Evolutionary conservation across 2,113 vertebrate species (phyloP).

Genomic region (Carassius auratus): DNA sequence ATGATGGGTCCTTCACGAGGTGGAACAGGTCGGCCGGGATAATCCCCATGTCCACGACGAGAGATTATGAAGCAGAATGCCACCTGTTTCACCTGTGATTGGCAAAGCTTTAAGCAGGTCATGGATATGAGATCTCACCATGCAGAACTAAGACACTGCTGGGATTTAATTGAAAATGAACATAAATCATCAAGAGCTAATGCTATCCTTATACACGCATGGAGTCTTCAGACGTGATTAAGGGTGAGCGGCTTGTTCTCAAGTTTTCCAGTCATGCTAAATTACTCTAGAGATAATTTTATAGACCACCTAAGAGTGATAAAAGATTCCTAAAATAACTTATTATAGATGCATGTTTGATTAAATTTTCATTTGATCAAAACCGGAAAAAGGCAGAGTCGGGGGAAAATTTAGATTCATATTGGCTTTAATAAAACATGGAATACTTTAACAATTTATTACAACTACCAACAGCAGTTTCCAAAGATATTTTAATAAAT

Average conservation of each 20-base stretch:
- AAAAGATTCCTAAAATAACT: conserved; percentile 27
- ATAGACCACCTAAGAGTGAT: not conserved
- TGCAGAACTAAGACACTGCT: not conserved
- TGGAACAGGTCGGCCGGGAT: not conserved
- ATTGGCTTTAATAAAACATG: not conserved
- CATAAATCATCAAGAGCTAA: not conserved
- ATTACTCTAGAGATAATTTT: conserved; percentile 8
- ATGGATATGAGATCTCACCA: conserved; percentile 6
- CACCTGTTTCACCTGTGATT: conserved; percentile 33
- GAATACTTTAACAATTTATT: conserved; percentile 29
- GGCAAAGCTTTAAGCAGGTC: not conserved
- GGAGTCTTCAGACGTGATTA: not conserved
- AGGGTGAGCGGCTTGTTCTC: not conserved
- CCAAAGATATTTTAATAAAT: conserved; percentile 29
- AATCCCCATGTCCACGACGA: not conserved
- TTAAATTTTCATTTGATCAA: conserved; percentile 44
- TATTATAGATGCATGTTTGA: conserved; percentile 41
- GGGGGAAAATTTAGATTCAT: conserved; percentile 6
- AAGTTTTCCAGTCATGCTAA: not conserved
- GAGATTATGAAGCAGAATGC: conserved; percentile 8
- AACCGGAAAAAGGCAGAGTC: conserved; percentile 4
- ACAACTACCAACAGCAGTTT: not conserved
- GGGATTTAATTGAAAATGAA: conserved; percentile 17
- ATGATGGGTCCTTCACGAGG: not conserved
- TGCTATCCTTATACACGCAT: not conserved